These are phyloP conservation scores for Corydoras maculifer DNA, from an alignment of 2,113 vertebrate genomes.

Conservation along the genomic window DNA sequence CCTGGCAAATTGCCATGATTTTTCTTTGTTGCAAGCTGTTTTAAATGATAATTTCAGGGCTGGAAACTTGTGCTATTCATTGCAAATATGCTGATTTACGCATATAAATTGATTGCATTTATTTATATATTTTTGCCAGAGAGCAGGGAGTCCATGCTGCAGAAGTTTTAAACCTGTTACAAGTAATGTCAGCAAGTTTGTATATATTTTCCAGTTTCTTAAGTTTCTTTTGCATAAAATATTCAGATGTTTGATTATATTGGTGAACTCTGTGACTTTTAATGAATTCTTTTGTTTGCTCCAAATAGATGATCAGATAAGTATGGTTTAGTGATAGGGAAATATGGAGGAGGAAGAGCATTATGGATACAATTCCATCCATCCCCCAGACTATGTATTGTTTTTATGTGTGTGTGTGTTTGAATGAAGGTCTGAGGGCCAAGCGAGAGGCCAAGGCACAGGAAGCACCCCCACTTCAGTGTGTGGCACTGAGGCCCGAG, in stretches of 20 bases:
- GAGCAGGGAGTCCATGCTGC: conserved; percentile 12
- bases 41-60: conserved; percentile 24
- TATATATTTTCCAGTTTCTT: background rate
- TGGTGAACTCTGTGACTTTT: background rate
- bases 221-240: background rate
- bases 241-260: no score
- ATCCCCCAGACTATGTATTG: background rate
- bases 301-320: background rate
- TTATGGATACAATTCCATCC: background rate
- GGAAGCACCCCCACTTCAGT: conserved; percentile 61
- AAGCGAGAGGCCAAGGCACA: conserved; percentile 58
- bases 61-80: conserved; percentile 28
- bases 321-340: background rate
- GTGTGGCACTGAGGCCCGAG: conserved; percentile 51
- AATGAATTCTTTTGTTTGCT: background rate
- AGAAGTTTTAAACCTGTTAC: conserved; percentile 7
- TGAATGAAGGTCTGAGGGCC: conserved; percentile 48
- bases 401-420: conserved; percentile 17
- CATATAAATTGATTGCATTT: conserved; percentile 28
- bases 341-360: background rate
- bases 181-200: background rate
- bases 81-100: conserved; percentile 24
- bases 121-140: conserved; percentile 4
- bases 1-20: conserved; percentile 59
- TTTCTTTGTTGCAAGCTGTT: conserved; percentile 43